phyloP scores from a whole-genome alignment of 2,888 invertebrate species.

The Rhagonycha lutea region DNA sequence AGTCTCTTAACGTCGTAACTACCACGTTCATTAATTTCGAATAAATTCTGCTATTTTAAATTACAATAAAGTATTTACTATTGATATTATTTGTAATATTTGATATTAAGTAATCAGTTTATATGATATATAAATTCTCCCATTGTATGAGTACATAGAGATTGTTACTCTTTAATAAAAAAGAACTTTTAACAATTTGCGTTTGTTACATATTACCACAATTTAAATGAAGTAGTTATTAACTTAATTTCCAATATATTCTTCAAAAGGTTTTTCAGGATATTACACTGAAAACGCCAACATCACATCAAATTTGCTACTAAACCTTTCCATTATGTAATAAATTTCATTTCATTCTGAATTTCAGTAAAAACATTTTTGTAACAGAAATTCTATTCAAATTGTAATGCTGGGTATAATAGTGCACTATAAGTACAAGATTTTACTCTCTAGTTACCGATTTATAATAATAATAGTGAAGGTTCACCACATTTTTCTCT shows the following conservation, averaged over 20 bases:
- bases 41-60: background rate
- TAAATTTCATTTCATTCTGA: background rate
- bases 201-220: background rate
- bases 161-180: too few species aligned
- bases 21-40: slow-evolving; percentile 5
- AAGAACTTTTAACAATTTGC: too few species aligned
- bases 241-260: background rate
- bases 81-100: background rate
- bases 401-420: background rate
- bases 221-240: background rate
- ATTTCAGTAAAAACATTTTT: background rate
- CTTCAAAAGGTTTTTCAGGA: background rate
- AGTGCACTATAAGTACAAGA: background rate
- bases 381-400: background rate
- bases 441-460: background rate
- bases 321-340: background rate
- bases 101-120: background rate
- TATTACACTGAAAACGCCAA: background rate
- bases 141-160: too few species aligned
- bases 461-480: background rate
- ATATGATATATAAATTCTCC: too few species aligned
- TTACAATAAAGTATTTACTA: background rate
- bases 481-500: background rate
- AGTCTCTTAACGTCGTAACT: slow-evolving; percentile 15
- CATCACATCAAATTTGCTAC: background rate